Evolutionary conservation across 2,888 invertebrate genomes (phyloP).

Genomic region (Quadroppia sp.): DNA sequence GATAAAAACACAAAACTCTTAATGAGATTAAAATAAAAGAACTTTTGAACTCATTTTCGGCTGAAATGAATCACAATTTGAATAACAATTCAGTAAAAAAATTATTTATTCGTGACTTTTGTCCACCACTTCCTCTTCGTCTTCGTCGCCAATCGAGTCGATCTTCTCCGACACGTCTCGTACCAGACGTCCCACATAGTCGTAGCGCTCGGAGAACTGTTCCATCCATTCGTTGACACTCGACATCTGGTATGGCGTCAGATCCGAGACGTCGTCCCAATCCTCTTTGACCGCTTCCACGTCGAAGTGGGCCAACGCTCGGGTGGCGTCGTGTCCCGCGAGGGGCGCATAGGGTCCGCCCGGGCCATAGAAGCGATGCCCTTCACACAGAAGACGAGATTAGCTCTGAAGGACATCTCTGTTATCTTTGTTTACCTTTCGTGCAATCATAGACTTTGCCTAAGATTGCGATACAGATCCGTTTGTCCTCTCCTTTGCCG

Average conservation of each 20-base stretch:
- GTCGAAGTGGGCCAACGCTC: slow-evolving; percentile 89
- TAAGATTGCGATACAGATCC: slow-evolving; percentile 87
- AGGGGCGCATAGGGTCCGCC: slow-evolving; percentile 91
- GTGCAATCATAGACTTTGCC: slow-evolving; percentile 94
- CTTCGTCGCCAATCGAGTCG: slow-evolving; percentile 8
- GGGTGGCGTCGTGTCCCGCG: slow-evolving; percentile 90
- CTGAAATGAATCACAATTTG: no score
- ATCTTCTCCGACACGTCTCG: slow-evolving; percentile 54
- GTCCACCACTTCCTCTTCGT: slow-evolving; percentile 3
- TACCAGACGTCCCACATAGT: slow-evolving; percentile 79
- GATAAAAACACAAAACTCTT: no score
- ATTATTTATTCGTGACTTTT: no score
- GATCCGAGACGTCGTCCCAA: slow-evolving; percentile 92
- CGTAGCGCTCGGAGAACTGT: slow-evolving; percentile 94
- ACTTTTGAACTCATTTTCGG: not conserved
- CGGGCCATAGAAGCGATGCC: slow-evolving; percentile 77
- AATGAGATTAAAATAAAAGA: no score
- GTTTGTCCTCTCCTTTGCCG: slow-evolving; percentile 74
- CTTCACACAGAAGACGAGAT: not conserved
- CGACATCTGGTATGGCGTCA: slow-evolving; percentile 88
- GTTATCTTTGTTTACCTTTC: slow-evolving; percentile 59
- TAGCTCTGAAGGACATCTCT: not conserved
- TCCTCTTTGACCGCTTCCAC: slow-evolving; percentile 73
- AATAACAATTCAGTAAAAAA: no score
- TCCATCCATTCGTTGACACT: slow-evolving; percentile 94